These are phyloP conservation scores for Glaucopsyche alexis DNA, from an alignment of 2,888 invertebrate genomes.

Conservation along the genomic window DNA sequence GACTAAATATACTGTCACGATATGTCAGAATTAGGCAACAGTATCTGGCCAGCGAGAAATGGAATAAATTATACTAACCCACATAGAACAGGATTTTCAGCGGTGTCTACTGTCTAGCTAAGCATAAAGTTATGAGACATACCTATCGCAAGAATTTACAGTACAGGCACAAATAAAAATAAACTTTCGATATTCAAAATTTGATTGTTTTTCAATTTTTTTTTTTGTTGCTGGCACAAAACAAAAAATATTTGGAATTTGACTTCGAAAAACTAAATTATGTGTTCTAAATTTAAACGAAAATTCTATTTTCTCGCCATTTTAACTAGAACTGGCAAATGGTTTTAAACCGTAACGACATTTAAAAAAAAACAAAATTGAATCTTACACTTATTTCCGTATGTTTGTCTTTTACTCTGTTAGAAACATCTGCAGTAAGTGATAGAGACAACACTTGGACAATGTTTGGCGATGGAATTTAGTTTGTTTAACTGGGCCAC, in stretches of 20 bases:
- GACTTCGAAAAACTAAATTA: neutral
- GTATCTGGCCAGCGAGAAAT: conserved; percentile 10
- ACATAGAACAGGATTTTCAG: conserved; percentile 22
- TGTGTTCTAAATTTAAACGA: too few relatives aligned
- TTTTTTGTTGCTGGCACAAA: too few relatives aligned
- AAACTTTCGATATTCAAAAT: too few relatives aligned
- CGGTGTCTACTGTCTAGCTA: neutral
- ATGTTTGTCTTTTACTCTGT: neutral
- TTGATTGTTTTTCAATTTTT: too few relatives aligned
- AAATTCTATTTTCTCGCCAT: too few relatives aligned
- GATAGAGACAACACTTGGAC: neutral
- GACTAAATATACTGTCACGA: conserved; percentile 20
- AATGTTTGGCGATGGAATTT: conserved; percentile 14
- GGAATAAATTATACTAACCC: conserved; percentile 15
- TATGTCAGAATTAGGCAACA: conserved; percentile 27
- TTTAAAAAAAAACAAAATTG: too few relatives aligned
- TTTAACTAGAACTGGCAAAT: too few relatives aligned
- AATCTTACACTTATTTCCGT: neutral
- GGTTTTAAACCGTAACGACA: too few relatives aligned
- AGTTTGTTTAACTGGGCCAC: conserved; percentile 28
- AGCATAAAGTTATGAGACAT: neutral
- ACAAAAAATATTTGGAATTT: too few relatives aligned
- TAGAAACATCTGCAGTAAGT: neutral
- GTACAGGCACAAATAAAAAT: neutral
- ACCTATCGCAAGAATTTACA: neutral